Conservation (phyloP, 2,888 invertebrate species). For the Acleris cristana region DNA sequence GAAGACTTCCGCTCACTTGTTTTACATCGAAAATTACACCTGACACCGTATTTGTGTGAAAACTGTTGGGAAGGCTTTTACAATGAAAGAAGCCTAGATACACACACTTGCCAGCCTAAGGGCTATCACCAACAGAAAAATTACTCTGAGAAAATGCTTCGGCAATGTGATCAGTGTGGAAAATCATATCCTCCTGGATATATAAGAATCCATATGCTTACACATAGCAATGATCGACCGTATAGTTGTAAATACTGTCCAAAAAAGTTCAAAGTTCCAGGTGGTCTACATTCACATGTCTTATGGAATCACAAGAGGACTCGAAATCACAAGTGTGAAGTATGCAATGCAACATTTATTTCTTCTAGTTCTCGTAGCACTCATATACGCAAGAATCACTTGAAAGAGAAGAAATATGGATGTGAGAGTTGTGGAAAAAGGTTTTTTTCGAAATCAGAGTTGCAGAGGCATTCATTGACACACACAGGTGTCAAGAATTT, state of each 20-base stretch:
- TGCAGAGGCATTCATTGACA: constrained; percentile 73
- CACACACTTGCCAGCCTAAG: constrained; percentile 68
- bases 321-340: constrained; percentile 75
- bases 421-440: constrained; percentile 76
- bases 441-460: constrained; percentile 76
- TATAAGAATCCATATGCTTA: constrained; percentile 76
- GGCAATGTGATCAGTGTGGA: constrained; percentile 79
- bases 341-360: constrained; percentile 76
- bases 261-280: constrained; percentile 77
- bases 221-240: constrained; percentile 67
- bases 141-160: constrained; percentile 58
- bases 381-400: constrained; percentile 75
- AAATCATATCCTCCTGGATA: constrained; percentile 79
- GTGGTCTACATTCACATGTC: constrained; percentile 73
- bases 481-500: constrained; percentile 80
- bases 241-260: constrained; percentile 78
- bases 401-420: constrained; percentile 76
- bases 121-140: constrained; percentile 55
- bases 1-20: constrained; percentile 73
- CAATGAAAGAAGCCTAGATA: constrained; percentile 53
- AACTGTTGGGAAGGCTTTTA: constrained; percentile 77
- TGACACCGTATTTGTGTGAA: constrained; percentile 73
- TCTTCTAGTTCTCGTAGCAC: constrained; percentile 75
- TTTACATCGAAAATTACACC: constrained; percentile 70
- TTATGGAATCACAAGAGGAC: constrained; percentile 78